Percentiles rank a stretch among this genome's conserved stretches.
Evolutionary conservation across 1,140 invertebrate genomes (phyloP).

Genomic region (Drosophila nasuta): DNA sequence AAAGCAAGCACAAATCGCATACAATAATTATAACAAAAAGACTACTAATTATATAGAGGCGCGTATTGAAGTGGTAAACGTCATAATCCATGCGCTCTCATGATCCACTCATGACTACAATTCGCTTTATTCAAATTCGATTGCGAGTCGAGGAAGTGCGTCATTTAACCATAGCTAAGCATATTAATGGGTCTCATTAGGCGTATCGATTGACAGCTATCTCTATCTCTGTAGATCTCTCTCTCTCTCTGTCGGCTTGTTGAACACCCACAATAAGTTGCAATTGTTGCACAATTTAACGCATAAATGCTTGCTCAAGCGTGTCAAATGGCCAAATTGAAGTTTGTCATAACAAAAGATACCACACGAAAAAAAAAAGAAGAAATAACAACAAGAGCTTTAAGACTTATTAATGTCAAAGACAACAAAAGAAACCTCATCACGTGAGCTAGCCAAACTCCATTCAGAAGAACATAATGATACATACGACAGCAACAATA

Average conservation of each 20-base stretch:
- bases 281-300: constrained; percentile 68
- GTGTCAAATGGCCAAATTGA: constrained; percentile 50
- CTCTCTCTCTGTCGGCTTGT: not conserved
- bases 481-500: constrained; percentile 27
- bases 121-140: constrained; percentile 11
- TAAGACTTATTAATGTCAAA: constrained; percentile 64
- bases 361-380: constrained; percentile 19
- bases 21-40: constrained; percentile 33
- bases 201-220: constrained; percentile 55
- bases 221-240: not conserved
- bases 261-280: constrained; percentile 60
- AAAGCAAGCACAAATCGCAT: constrained; percentile 29
- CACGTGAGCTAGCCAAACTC: constrained; percentile 54
- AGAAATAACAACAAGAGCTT: constrained; percentile 26
- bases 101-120: constrained; percentile 12
- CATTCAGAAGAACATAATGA: constrained; percentile 29
- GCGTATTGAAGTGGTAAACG: constrained; percentile 28
- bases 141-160: constrained; percentile 52
- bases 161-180: constrained; percentile 41
- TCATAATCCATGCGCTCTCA: constrained; percentile 32
- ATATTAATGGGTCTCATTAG: constrained; percentile 65
- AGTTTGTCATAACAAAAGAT: constrained; percentile 51
- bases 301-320: constrained; percentile 51
- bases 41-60: constrained; percentile 32
- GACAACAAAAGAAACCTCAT: constrained; percentile 62